Percentiles rank a stretch among this genome's conserved stretches.
Conservation (phyloP, 2,888 invertebrate genomes). For the Biston betularia region DNA sequence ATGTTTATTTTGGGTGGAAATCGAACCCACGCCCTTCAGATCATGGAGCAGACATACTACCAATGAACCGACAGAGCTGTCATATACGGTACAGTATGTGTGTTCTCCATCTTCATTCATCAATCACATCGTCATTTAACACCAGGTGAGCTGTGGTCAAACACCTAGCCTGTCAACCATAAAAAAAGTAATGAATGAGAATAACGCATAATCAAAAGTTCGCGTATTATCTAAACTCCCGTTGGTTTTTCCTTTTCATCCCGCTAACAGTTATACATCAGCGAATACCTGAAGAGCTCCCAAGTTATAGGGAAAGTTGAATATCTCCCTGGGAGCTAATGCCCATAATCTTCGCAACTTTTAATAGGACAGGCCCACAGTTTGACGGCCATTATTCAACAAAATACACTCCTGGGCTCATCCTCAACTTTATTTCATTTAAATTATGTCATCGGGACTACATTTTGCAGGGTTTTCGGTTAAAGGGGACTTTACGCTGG, state of each 20-base stretch:
- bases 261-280: slow-evolving; percentile 27
- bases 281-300: slow-evolving; percentile 40
- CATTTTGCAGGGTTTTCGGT: slow-evolving; percentile 39
- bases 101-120: too few relatives aligned
- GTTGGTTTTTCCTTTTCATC: background rate
- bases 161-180: too few relatives aligned
- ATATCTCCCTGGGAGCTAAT: slow-evolving; percentile 77
- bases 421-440: slow-evolving; percentile 48
- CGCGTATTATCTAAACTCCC: background rate
- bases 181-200: too few relatives aligned
- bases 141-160: too few relatives aligned
- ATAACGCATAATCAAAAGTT: too few relatives aligned
- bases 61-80: too few relatives aligned
- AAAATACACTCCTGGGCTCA: slow-evolving; percentile 71
- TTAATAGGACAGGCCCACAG: slow-evolving; percentile 80
- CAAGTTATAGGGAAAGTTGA: slow-evolving; percentile 74
- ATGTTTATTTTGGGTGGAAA: too few relatives aligned
- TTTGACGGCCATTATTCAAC: slow-evolving; percentile 82
- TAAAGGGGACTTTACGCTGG: slow-evolving; percentile 16
- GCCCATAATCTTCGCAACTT: slow-evolving; percentile 83
- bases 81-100: too few relatives aligned
- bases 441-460: slow-evolving; percentile 45
- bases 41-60: too few relatives aligned
- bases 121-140: too few relatives aligned
- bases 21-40: too few relatives aligned